A percentile compares a stretch with the other conserved stretches of the same genome.
Evolutionary conservation across 2,113 vertebrate species (phyloP).

Genomic region (Merops nubicus): DNA sequence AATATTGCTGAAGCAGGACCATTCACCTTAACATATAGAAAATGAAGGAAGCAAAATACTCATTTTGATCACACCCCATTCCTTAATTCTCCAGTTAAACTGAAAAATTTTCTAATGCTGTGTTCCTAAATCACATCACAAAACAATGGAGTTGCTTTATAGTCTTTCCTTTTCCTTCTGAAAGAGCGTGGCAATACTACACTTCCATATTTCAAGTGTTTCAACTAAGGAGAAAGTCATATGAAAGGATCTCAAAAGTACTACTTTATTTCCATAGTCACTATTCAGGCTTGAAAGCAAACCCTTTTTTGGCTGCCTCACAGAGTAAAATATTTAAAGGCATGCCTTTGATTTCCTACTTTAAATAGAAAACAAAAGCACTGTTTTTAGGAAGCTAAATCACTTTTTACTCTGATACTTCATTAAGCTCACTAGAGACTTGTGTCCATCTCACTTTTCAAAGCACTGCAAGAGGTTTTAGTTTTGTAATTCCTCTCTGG

Average conservation of each 20-base stretch:
- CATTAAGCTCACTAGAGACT: conserved; percentile 11
- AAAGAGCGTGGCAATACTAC: not conserved
- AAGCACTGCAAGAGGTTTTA: not conserved
- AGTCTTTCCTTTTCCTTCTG: not conserved
- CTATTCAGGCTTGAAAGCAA: conserved; percentile 26
- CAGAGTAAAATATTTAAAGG: conserved; percentile 13
- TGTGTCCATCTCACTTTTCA: conserved; percentile 32
- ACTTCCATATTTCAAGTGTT: conserved; percentile 9
- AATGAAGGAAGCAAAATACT: conserved; percentile 16
- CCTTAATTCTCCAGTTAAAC: conserved; percentile 30
- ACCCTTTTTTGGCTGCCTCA: not conserved
- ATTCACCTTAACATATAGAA: not conserved
- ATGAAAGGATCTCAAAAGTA: conserved; percentile 42
- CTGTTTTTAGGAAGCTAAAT: conserved; percentile 28
- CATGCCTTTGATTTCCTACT: conserved; percentile 12
- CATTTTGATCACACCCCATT: not conserved
- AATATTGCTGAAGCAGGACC: not conserved
- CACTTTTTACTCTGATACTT: conserved; percentile 40
- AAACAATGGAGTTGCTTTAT: conserved; percentile 22
- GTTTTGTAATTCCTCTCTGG: conserved; percentile 2
- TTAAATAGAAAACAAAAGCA: conserved; percentile 56
- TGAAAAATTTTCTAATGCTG: not conserved
- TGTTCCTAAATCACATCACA: not conserved
- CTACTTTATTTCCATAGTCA: conserved; percentile 29
- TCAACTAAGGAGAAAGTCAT: conserved; percentile 31